Evolutionary conservation across 1,140 invertebrate genomes (phyloP).

Genomic region (Diorhabda carinulata): DNA sequence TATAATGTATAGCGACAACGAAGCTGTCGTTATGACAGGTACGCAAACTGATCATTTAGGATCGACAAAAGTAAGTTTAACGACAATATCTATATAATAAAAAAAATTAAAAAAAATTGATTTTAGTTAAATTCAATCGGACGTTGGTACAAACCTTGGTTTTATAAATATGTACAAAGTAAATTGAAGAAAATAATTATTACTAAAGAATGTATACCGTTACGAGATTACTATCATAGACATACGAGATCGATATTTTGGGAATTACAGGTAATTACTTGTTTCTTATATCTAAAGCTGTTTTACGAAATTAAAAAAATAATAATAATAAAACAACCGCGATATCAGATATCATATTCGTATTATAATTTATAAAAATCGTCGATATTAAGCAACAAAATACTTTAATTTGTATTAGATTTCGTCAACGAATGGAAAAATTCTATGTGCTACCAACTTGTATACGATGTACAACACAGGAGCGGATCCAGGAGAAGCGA

Average conservation of each 20-base stretch:
- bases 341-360: too few relatives aligned
- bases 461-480: too few relatives aligned
- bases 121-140: constrained; percentile 66
- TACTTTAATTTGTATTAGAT: too few relatives aligned
- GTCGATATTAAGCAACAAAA: too few relatives aligned
- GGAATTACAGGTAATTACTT: constrained; percentile 64
- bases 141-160: constrained; percentile 79
- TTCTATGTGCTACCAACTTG: too few relatives aligned
- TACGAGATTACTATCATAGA: constrained; percentile 78
- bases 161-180: constrained; percentile 71
- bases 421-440: too few relatives aligned
- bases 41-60: constrained; percentile 59
- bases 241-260: constrained; percentile 79
- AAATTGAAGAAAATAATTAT: constrained; percentile 47
- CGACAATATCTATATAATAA: neutral
- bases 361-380: too few relatives aligned
- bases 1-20: constrained; percentile 60
- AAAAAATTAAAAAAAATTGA: neutral
- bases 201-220: constrained; percentile 68
- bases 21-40: constrained; percentile 73
- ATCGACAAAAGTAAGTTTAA: constrained; percentile 56
- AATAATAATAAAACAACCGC: too few relatives aligned
- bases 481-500: too few relatives aligned
- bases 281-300: neutral
- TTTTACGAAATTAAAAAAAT: too few relatives aligned